These are phyloP conservation scores for Sceloporus undulatus DNA, from an alignment of 2,113 vertebrate genomes.

Conservation along the genomic window DNA sequence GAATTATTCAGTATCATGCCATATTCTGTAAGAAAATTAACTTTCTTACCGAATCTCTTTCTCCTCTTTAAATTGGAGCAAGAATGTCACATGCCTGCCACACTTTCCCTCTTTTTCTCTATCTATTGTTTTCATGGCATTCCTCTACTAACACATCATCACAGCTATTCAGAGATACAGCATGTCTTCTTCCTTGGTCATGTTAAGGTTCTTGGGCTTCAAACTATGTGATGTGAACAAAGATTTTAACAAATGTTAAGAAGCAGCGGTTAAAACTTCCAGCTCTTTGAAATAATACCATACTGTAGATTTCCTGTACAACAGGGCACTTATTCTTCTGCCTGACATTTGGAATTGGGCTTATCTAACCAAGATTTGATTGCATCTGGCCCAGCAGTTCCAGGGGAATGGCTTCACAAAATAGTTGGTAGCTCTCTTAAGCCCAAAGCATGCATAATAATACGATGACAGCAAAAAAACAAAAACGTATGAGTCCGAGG, in stretches of 20 bases:
- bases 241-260: background rate
- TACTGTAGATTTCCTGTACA: background rate
- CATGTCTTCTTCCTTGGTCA: background rate
- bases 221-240: background rate
- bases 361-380: background rate
- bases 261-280: background rate
- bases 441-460: background rate
- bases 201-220: background rate
- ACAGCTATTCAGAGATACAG: background rate
- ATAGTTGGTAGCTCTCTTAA: background rate
- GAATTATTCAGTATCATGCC: slow-evolving; percentile 52
- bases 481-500: background rate
- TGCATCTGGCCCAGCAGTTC: background rate
- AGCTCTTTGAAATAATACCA: background rate
- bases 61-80: background rate
- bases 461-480: background rate
- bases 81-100: background rate
- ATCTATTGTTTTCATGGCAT: no score
- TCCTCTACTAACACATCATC: background rate
- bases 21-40: slow-evolving; percentile 39
- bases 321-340: background rate
- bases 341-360: background rate
- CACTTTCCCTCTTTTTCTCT: background rate
- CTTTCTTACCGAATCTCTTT: slow-evolving; percentile 39
- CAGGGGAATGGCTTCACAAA: background rate